Conservation (phyloP, 1,140 invertebrate genomes). For the Matsumurasca onukii region DNA sequence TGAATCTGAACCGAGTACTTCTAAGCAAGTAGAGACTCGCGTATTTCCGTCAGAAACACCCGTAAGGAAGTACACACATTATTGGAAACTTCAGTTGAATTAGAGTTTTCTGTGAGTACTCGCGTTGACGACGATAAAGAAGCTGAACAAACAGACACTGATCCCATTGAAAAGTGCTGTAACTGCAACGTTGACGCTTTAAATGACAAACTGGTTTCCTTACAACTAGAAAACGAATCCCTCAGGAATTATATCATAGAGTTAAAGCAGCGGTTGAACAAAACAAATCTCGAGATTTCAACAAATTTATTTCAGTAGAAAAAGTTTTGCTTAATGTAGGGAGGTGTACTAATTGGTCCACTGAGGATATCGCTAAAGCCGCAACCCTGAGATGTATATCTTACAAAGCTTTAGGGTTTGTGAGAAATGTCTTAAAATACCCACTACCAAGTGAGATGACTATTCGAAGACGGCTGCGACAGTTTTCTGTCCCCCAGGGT, state of each 20-base stretch:
- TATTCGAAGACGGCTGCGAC: neutral
- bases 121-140: no score
- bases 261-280: neutral
- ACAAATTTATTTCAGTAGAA: neutral
- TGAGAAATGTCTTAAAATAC: neutral
- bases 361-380: neutral
- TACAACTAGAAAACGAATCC: neutral
- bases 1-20: no score
- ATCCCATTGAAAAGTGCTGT: no score
- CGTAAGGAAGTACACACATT: no score
- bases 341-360: neutral
- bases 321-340: no score
- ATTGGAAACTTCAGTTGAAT: no score
- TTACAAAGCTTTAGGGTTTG: slow-evolving; percentile 11
- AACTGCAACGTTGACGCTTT: no score
- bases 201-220: no score
- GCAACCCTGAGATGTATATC: slow-evolving; percentile 1
- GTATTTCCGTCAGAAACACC: no score
- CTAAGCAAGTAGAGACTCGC: no score
- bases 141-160: no score
- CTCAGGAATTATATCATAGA: neutral
- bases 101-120: no score
- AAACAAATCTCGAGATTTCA: neutral
- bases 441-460: slow-evolving; percentile 2
- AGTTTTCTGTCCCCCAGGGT: slow-evolving; percentile 10